These are phyloP conservation scores for Hemicentrotus pulcherrimus DNA, from an alignment of 35 echinoderm and acorn worm species.

Conservation along the genomic window DNA sequence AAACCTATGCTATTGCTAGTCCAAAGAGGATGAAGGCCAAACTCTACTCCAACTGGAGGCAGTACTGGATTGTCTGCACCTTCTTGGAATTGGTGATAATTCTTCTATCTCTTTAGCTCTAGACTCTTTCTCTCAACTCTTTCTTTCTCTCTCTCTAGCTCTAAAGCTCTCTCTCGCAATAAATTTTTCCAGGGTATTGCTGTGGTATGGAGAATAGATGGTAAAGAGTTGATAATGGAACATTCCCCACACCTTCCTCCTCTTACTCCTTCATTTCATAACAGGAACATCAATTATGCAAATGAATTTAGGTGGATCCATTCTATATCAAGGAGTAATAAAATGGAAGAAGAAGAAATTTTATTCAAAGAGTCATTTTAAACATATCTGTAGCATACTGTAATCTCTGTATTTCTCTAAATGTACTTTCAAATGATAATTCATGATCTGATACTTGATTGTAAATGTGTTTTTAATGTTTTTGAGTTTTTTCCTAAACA, in stretches of 20 bases:
- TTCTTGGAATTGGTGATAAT: too few species aligned
- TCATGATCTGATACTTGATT: background rate
- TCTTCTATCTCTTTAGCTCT: too few species aligned
- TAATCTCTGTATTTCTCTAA: background rate
- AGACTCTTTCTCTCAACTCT: too few species aligned
- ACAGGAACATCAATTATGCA: slow-evolving; percentile 7
- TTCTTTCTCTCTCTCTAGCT: background rate
- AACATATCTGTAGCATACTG: background rate
- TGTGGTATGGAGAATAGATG: background rate
- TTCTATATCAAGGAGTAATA: background rate
- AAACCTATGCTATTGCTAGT: background rate
- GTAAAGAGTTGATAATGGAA: background rate
- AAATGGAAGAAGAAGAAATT: background rate
- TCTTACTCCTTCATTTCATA: background rate
- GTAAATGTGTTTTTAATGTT: background rate
- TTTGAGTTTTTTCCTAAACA: background rate
- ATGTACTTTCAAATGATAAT: background rate
- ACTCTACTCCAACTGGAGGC: background rate
- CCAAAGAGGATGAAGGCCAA: background rate
- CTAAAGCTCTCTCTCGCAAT: background rate
- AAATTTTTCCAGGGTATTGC: background rate
- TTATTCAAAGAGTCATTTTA: background rate
- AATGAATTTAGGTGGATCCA: background rate
- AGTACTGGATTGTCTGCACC: too few species aligned
- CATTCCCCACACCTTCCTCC: background rate